Percentiles rank a stretch among this genome's conserved stretches.
These are phyloP conservation scores for Rhea pennata DNA, from an alignment of 2,113 vertebrate species.

Conservation along the genomic window DNA sequence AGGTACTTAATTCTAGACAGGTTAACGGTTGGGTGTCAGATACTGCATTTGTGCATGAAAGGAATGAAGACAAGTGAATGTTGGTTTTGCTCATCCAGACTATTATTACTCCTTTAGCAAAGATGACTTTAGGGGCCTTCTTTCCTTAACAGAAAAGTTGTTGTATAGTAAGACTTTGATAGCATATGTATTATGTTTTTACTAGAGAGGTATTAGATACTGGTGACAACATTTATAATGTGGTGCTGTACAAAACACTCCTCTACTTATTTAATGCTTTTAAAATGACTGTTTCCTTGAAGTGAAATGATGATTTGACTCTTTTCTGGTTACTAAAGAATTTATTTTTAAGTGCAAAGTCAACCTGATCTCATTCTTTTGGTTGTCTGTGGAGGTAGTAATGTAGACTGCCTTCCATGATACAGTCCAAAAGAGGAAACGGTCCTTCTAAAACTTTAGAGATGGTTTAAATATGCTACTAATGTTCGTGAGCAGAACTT, in stretches of 20 bases:
- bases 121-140: neutral
- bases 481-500: neutral
- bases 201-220: neutral
- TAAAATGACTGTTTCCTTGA: neutral
- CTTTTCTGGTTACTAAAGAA: conserved; percentile 39
- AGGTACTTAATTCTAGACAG: neutral
- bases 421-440: conserved; percentile 20
- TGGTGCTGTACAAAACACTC: neutral
- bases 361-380: conserved; percentile 3
- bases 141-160: conserved; percentile 1
- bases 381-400: neutral
- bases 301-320: conserved; percentile 28
- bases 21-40: neutral
- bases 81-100: neutral
- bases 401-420: neutral
- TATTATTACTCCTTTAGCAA: neutral
- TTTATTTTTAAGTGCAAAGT: conserved; percentile 23
- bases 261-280: conserved; percentile 47
- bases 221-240: neutral
- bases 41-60: neutral
- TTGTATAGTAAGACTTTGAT: conserved; percentile 17
- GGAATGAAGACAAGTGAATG: neutral
- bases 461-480: neutral
- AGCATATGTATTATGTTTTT: neutral
- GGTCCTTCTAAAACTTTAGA: neutral